Base-by-base conservation (phyloP, 2,797 vertebrate genomes). In the Ctenopoma kingsleyae region DNA sequence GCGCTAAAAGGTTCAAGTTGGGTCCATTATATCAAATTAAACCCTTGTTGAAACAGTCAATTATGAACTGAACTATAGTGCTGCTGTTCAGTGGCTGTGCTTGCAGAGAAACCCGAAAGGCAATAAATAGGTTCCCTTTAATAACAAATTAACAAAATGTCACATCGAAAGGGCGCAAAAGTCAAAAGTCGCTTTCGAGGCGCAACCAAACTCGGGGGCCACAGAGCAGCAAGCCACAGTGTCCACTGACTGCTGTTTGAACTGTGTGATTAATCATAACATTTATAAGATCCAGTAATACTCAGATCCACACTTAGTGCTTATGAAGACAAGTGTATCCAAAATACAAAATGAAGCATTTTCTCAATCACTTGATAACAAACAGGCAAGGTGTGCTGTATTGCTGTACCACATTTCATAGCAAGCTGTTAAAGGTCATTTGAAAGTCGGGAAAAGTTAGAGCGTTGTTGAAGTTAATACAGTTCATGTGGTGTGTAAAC, bases 131-230 rank as follows among this genome's bases (percentile, higher is more conserved):
- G 17, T 67, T 69, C 22, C 41, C 66, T 69, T 76, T 76, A 80
- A 81, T 76, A 48, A 22, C 61, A 70, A 77, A 82, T 83, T 70
- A 75, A 13, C 23, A 30, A 72, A 71, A 68, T 65, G 71, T 77
- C 71, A 76, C 62, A 56, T 72, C 9, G 71, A 76, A 83, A 78
- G 63, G 63, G 38, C 48, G 51, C 19, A 46, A 52, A 71, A 27
- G 9, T 40, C 62, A 3, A 60, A 59, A 20, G 27, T 35, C 40
- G 8, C 50, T 71, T 17, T 22, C 20, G 25, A 52, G 46, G 40
- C 55, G 52, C 43, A 62, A 23, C 46, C 23, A 53, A 71, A 65
- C 53, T 67, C 51, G 38, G 40, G 12, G 8, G 20, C 11, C 15
- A 15, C 0, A 0, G n/a, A 10, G 41, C 58, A 22, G 8, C 4